Evolutionary conservation across 2,113 vertebrate genomes (phyloP), one percentile per base, ranked within the genome.

Genomic region (Lucifuga dentata): DNA sequence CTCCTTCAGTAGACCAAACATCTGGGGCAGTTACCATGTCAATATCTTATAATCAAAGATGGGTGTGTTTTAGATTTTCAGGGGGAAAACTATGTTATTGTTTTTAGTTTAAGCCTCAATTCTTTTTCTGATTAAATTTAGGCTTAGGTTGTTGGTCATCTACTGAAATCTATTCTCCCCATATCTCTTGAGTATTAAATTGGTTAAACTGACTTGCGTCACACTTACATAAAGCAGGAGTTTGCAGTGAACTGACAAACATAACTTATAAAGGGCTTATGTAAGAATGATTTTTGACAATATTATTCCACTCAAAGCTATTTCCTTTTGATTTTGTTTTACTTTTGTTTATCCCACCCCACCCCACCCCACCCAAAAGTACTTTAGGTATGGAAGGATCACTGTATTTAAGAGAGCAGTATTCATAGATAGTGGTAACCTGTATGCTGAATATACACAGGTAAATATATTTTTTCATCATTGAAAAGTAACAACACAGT

Each of bases 321-420:
- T 41, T 8, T 16, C n/a, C 5, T 9, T 24, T 41, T 5, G 3
- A 26, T 21, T 43, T 35, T 20, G 11, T 12, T 6, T 17, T 4
- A 10, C 2, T 7, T 12, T n/a, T n/a, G n/a, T n/a, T n/a, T n/a
- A n/a, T n/a, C n/a, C n/a, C n/a, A n/a, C n/a, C n/a, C n/a, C n/a
- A n/a, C n/a, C n/a, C 32, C 8, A 33, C 1, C 4, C 3, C 26
- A 23, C 20, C 13, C 21, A 16, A 29, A 62, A 23, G 29, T n/a
- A n/a, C n/a, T 51, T 40, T 51, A 40, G 40, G 21, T 62, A 35
- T 59, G 5, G 51, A 51, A 50, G 21, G 11, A 62, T 52, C 41
- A 38, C 53, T 63, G 19, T 72, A 41, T 82, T 68, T 50, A 51
- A 80, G 45, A 7, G 26, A n/a, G 13, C 60, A 75, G 77, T 77